Base-by-base conservation (phyloP, 2,113 vertebrate genomes). In the Baryphthengus martii region DNA sequence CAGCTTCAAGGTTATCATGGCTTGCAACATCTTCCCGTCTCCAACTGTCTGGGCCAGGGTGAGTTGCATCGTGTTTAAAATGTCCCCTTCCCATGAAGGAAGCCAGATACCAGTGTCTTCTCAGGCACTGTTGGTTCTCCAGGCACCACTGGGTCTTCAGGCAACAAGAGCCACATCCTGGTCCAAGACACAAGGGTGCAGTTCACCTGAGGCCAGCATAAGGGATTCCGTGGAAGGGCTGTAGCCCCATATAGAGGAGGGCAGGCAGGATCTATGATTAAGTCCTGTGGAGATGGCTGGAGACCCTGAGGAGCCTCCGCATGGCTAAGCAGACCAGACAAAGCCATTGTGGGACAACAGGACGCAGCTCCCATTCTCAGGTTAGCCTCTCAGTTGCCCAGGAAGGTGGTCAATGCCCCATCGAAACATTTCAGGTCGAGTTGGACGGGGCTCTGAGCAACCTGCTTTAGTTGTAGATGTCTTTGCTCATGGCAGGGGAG, bases 51-150 rank as follows among this genome's bases (percentile, higher is more conserved):
- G 35, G 42, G 28, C 59, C 39, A 31, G 55, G 55, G 24, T 20
- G 16, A 44, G 56, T 39, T 39, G 28, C 14, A n/a, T 11, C 8
- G 8, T 17, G 52, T 67, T 58, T 61, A n/a, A 42, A 56, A 87
- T 3, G 56, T 11, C 21, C 31, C 37, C 8, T 52, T 87, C 3
- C 29, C 66, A 35, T 0, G 0, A 17, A 17, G 13, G 65, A 88
- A 49, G 71, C 10, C 55, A 15, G 42, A 37, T 35, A 11, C 45
- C 0, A 3, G 7, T 4, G 35, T 25, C 15, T 70, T 50, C 39
- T 39, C 29, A 17, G 29, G 33, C 63, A 73, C 12, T 15, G 6
- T 5, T 29, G 25, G 16, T 8, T 63, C 47, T 59, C 10, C 25
- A 17, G 33, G 29, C 77, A 35, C 33, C 5, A 2, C 2, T 20